phyloP scores from a whole-genome alignment of 2,113 vertebrate species.

The Myiozetetes cayanensis region DNA sequence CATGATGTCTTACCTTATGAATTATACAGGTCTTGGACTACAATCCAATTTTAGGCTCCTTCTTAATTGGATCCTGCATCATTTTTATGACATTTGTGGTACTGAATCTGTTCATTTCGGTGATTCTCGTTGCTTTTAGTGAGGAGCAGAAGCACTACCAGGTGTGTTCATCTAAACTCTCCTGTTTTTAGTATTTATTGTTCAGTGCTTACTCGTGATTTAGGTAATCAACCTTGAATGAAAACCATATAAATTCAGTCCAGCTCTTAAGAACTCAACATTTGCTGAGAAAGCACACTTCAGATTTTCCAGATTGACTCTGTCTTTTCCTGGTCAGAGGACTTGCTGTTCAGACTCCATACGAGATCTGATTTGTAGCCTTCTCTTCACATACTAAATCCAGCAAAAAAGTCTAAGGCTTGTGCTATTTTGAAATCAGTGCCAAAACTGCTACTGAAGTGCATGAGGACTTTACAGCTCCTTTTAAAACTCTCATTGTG shows the following conservation, averaged over 20 bases:
- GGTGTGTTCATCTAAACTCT: constrained; percentile 69
- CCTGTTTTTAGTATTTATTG: background rate
- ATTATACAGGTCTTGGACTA: constrained; percentile 84
- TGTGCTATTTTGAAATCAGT: background rate
- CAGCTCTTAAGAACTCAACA: background rate
- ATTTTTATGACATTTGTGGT: constrained; percentile 96
- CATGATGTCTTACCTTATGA: background rate
- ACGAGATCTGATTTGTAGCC: background rate
- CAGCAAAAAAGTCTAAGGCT: background rate
- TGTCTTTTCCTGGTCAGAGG: background rate
- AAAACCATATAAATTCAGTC: background rate
- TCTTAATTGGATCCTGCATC: constrained; percentile 93
- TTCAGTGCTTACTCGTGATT: background rate
- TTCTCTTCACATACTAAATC: background rate
- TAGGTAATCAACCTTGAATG: background rate
- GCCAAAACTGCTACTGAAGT: background rate
- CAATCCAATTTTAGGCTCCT: constrained; percentile 88
- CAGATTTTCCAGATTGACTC: background rate
- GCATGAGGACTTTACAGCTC: background rate
- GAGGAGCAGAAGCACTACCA: constrained; percentile 90
- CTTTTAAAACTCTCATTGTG: background rate
- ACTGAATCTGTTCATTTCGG: constrained; percentile 94
- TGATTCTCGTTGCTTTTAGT: constrained; percentile 92
- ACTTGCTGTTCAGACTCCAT: background rate
- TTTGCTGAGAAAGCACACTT: background rate